Percentiles rank a stretch among this genome's conserved stretches.
phyloP scores from a whole-genome alignment of 2,113 vertebrate species.

The Chamaea fasciata region DNA sequence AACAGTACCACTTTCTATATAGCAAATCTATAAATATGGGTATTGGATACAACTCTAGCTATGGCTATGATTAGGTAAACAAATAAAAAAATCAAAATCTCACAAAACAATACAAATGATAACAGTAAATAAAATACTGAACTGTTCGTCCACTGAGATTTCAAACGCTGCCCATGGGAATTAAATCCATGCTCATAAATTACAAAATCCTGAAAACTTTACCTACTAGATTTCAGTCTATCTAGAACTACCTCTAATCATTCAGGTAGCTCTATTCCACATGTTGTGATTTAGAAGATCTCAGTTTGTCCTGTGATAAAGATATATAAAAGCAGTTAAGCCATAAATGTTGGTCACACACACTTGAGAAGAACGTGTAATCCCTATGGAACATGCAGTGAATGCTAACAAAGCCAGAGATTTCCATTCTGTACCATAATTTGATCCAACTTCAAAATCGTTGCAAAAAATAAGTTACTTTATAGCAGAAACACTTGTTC shows the following conservation, averaged over 20 bases:
- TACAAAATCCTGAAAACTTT: not conserved
- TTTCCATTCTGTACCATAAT: not conserved
- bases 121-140: not conserved
- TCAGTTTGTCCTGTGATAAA: not conserved
- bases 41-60: not conserved
- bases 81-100: not conserved
- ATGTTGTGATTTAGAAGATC: not conserved
- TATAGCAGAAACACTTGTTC: not conserved
- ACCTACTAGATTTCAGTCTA: not conserved
- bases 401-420: not conserved
- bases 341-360: not conserved
- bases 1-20: not conserved
- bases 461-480: not conserved
- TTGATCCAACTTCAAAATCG: not conserved
- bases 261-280: not conserved
- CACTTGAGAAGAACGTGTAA: not conserved
- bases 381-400: not conserved
- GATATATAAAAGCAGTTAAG: not conserved
- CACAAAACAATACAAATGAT: not conserved
- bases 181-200: not conserved
- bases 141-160: not conserved
- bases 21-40: not conserved
- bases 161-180: not conserved
- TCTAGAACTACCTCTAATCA: not conserved
- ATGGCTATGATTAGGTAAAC: not conserved